These are phyloP conservation scores for Lordiphosa clarofinis DNA, from an alignment of 1,140 invertebrate genomes.

Conservation along the genomic window DNA sequence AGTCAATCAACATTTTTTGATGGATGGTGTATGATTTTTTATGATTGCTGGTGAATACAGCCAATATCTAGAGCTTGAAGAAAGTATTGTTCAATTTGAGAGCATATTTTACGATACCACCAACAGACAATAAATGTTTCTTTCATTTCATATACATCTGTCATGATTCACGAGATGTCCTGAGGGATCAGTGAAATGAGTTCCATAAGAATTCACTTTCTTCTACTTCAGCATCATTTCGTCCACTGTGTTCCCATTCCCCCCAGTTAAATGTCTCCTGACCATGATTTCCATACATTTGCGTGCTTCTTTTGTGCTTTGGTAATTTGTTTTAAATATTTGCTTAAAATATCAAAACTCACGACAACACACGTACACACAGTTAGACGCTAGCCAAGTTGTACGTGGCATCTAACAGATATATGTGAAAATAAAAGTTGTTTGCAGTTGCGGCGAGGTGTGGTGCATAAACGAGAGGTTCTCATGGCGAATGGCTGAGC, in stretches of 20 bases:
- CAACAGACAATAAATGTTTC: too few relatives aligned
- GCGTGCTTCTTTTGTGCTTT: conserved; percentile 62
- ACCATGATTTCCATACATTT: conserved; percentile 28
- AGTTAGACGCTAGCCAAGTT: conserved; percentile 20
- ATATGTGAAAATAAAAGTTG: conserved; percentile 75
- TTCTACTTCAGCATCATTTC: background rate
- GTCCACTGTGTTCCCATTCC: conserved; percentile 39
- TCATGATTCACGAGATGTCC: too few relatives aligned
- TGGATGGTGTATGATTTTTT: too few relatives aligned
- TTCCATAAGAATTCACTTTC: too few relatives aligned
- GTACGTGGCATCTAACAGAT: conserved; percentile 74
- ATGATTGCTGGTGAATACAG: too few relatives aligned
- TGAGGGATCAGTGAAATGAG: too few relatives aligned
- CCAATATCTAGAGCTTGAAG: too few relatives aligned
- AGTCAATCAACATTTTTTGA: too few relatives aligned
- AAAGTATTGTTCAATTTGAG: too few relatives aligned
- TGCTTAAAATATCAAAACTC: conserved; percentile 72
- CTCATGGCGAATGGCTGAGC: conserved; percentile 39
- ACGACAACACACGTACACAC: conserved; percentile 59
- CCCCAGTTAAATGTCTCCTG: conserved; percentile 22
- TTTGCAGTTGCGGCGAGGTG: conserved; percentile 31
- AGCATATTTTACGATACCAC: too few relatives aligned
- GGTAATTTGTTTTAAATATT: conserved; percentile 77
- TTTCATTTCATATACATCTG: too few relatives aligned
- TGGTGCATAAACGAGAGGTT: conserved; percentile 24